phyloP scores from a whole-genome alignment of 1,140 invertebrate species.

The Orius insidiosus region DNA sequence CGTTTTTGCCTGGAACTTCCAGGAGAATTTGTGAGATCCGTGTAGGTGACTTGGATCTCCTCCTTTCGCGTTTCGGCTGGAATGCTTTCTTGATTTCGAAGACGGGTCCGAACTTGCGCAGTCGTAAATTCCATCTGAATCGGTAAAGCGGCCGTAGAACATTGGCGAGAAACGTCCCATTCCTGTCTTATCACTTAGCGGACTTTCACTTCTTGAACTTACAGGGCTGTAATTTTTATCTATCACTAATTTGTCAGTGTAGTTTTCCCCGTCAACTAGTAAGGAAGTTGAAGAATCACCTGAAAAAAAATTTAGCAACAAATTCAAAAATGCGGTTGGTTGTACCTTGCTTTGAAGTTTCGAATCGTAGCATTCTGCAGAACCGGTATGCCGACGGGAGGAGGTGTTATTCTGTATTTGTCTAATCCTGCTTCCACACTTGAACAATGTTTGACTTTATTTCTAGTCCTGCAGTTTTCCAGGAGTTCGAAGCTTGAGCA shows the following conservation, averaged over 20 bases:
- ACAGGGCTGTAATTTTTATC: constrained; percentile 34
- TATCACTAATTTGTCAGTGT: constrained; percentile 7
- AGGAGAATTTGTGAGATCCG: constrained; percentile 16
- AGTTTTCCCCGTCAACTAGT: constrained; percentile 34
- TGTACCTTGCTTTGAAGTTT: too few relatives aligned
- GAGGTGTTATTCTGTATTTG: constrained; percentile 18
- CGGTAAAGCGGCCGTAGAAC: constrained; percentile 48
- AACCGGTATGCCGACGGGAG: constrained; percentile 23
- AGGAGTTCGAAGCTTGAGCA: constrained; percentile 18
- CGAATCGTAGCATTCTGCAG: constrained; percentile 31
- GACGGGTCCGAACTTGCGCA: constrained; percentile 52
- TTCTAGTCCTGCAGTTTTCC: constrained; percentile 10
- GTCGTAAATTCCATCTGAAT: constrained; percentile 58
- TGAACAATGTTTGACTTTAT: constrained; percentile 17
- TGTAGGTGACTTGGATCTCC: constrained; percentile 14
- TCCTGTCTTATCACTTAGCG: constrained; percentile 48
- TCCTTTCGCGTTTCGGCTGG: constrained; percentile 17
- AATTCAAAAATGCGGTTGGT: background rate
- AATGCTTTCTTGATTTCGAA: constrained; percentile 18
- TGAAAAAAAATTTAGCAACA: constrained; percentile 22
- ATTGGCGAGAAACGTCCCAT: constrained; percentile 44
- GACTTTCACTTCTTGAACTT: constrained; percentile 57
- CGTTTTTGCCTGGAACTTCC: constrained; percentile 20
- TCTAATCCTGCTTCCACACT: constrained; percentile 19
- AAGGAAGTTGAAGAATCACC: constrained; percentile 40